Evolutionary conservation across 2,113 vertebrate genomes (phyloP).

Genomic region (Felis chaus): DNA sequence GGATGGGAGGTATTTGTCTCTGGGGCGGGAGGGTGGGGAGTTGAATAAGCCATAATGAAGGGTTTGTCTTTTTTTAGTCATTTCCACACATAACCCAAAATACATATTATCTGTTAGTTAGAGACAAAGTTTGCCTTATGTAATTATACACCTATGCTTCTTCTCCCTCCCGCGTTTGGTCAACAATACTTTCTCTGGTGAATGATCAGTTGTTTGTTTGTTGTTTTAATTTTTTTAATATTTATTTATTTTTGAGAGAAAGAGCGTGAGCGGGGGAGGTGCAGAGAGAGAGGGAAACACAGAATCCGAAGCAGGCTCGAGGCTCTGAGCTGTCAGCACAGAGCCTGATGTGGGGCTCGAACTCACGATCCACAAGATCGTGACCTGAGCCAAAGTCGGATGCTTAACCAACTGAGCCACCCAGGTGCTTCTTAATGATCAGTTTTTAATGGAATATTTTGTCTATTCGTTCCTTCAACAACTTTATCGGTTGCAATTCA

Average conservation of each 20-base stretch:
- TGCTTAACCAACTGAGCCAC: too few relatives aligned
- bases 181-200: not conserved
- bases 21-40: fast-evolving
- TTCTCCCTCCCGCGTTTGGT: not conserved
- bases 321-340: too few relatives aligned
- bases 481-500: not conserved
- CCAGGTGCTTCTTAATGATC: too few relatives aligned
- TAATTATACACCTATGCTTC: not conserved
- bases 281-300: too few relatives aligned
- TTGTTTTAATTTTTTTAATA: too few relatives aligned
- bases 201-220: not conserved
- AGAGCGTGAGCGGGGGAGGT: too few relatives aligned
- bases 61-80: not conserved
- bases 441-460: not conserved
- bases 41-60: too few relatives aligned
- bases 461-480: fast-evolving
- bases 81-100: not conserved
- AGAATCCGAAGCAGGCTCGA: too few relatives aligned
- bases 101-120: not conserved
- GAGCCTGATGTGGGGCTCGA: too few relatives aligned
- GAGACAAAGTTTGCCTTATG: not conserved
- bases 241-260: too few relatives aligned
- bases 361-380: too few relatives aligned
- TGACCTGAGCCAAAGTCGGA: too few relatives aligned
- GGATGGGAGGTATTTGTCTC: not conserved